Evolutionary conservation across 2,113 vertebrate genomes (phyloP), one percentile per base, ranked within the genome.

Genomic region (Clarias gariepinus): DNA sequence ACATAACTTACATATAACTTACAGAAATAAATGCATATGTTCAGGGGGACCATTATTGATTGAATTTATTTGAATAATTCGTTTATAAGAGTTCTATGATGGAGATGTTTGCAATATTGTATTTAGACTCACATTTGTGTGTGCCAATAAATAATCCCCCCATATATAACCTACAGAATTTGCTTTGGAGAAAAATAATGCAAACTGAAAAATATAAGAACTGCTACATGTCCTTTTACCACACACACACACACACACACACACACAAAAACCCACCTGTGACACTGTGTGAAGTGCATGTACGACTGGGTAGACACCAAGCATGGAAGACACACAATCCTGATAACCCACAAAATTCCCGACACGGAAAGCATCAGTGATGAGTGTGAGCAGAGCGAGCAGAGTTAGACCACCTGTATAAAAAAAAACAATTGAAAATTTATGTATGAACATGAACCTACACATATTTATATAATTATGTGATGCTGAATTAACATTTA

Each of bases 301-400:
- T 13, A 96, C 93, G 78, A 96, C 96, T 0, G 98, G 97, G 90
- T 97, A 98, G 73, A 98, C 96, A 3, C 95, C 97, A 88, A 98
- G 95, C 0, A 96, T 93, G 63, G 95, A 94, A 2, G 98, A 97
- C 58, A 98, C 91, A 87, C 98, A 99, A 36, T 94, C 94, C 0
- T 95, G 95, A 92, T 96, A 98, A 55, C 98, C 98, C 84, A 98
- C 89, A 86, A 96, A 99, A 91, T 98, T 96, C 52, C 98, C 98
- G 47, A 99, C 94, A 93, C 97, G 97, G 88, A 99, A 97, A 86
- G 96, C 95, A 83, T 98, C 98, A 94, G 99, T 96, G 85, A 98
- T 94, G 90, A 99, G 88, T 63, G 98, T 98, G 61, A 99, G 96
- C 83, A 96, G 89, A 0, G 98, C 98, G 68, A 99, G 97, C 76